phyloP scores from a whole-genome alignment of 2,797 vertebrate genomes.

The Clarias platycephalus region DNA sequence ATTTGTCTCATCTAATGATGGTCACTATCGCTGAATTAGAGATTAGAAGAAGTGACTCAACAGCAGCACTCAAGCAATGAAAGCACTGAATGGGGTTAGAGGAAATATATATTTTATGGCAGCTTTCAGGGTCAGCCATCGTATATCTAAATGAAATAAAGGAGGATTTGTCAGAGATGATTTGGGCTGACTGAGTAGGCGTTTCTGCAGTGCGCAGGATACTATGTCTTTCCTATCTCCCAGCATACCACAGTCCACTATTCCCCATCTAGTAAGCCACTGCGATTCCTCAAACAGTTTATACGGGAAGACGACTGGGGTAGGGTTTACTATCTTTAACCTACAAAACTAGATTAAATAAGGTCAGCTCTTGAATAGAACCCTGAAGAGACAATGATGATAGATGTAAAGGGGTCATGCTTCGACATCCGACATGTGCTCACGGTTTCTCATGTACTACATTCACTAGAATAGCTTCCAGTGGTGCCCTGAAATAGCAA shows the following conservation, averaged over 20 bases:
- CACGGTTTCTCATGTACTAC: slow-evolving; percentile 14
- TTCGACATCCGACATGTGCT: slow-evolving; percentile 40
- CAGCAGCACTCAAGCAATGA: slow-evolving; percentile 54
- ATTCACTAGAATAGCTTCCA: slow-evolving; percentile 29
- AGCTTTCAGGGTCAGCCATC: slow-evolving; percentile 57
- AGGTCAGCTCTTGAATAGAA: slow-evolving; percentile 46
- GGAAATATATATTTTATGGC: slow-evolving; percentile 66
- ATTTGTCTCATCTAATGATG: slow-evolving; percentile 38
- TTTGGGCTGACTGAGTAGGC: slow-evolving; percentile 35
- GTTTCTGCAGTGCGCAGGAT: slow-evolving; percentile 13
- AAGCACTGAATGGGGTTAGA: slow-evolving; percentile 62
- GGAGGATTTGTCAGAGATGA: slow-evolving; percentile 63
- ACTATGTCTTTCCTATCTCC: slow-evolving; percentile 19
- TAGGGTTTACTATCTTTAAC: slow-evolving; percentile 34
- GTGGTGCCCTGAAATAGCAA: slow-evolving; percentile 32
- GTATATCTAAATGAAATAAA: slow-evolving; percentile 66
- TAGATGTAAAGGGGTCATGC: slow-evolving; percentile 25
- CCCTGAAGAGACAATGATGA: slow-evolving; percentile 43
- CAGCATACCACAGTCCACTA: slow-evolving; percentile 22
- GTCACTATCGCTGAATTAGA: slow-evolving; percentile 29
- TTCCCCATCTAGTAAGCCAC: slow-evolving; percentile 37
- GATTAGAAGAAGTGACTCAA: slow-evolving; percentile 38
- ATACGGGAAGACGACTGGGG: slow-evolving; percentile 39
- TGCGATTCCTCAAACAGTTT: slow-evolving; percentile 53
- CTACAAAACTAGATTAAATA: slow-evolving; percentile 51